phyloP scores from a whole-genome alignment of 2,888 invertebrate genomes.

The Agriopis leucophaearia region DNA sequence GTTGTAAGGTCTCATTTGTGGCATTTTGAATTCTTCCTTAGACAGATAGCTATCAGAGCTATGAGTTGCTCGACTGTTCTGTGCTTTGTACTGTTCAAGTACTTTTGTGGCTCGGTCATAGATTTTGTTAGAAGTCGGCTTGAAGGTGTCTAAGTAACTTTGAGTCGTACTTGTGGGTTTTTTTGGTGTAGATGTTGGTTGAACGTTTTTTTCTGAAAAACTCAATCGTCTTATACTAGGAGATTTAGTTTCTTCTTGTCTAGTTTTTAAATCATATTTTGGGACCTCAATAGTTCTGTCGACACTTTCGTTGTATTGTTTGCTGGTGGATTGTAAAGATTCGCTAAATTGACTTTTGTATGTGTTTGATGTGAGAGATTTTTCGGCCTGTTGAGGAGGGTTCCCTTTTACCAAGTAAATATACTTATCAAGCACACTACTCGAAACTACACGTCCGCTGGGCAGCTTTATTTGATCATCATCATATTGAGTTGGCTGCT shows the following conservation, averaged over 20 bases:
- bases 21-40: constrained; percentile 76
- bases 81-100: constrained; percentile 76
- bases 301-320: constrained; percentile 26
- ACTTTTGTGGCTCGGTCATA: constrained; percentile 78
- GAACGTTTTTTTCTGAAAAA: constrained; percentile 75
- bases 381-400: constrained; percentile 54
- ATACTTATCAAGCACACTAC: constrained; percentile 75
- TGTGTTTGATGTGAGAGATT: constrained; percentile 43
- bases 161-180: constrained; percentile 45
- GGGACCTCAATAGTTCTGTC: constrained; percentile 39
- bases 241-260: constrained; percentile 56
- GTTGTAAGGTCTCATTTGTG: constrained; percentile 74
- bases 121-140: constrained; percentile 78
- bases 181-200: constrained; percentile 80
- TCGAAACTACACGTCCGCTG: constrained; percentile 70
- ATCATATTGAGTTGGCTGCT: constrained; percentile 44
- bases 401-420: constrained; percentile 78
- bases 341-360: constrained; percentile 47
- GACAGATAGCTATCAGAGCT: constrained; percentile 62
- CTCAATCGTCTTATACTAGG: constrained; percentile 71
- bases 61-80: constrained; percentile 62
- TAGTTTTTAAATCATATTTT: constrained; percentile 46
- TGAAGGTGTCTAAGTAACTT: constrained; percentile 58
- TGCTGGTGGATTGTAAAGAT: constrained; percentile 21
- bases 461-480: constrained; percentile 66